Evolutionary conservation across 2,113 vertebrate species (phyloP), one percentile per base, ranked within the genome.

Genomic region (Myotis yumanensis): DNA sequence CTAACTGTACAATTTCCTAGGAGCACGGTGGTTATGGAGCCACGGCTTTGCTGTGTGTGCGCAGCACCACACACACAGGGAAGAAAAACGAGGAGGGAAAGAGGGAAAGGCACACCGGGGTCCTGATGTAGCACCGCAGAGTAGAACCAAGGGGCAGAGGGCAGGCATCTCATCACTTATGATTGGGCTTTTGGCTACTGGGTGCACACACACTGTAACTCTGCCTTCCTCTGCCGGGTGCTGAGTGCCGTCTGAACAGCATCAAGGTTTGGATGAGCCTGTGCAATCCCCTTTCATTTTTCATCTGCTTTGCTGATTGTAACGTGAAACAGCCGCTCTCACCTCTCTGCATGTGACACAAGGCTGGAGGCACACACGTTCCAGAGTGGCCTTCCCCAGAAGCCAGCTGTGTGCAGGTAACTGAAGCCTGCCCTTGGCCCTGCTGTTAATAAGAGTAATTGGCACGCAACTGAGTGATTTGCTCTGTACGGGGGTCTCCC

Each of bases 401-500:
- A 96, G 89, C 96, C 95, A 96, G 96, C 95, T 75, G 97, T 91
- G 97, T 93, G 95, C 97, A 98, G 97, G 98, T 98, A 98, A 97
- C 97, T 71, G 96, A 64, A 95, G 92, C 72, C 88, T 87, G 93
- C 94, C 97, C 97, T 97, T 92, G 71, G 96, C 96, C 95, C 90
- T 23, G 89, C 97, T 96, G 94, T 97, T 98, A 98, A 98, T 88
- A 72, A 98, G 98, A 96, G 81, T 97, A 98, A 98, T 97, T 98
- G 98, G 97, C 98, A 96, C 86, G 86, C 97, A 95, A n/a, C 75
- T 23, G 91, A 89, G 96, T 73, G 97, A 92, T 95, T 97, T 96
- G 92, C 62, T 96, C 97, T 93, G 97, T 93, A 94, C 57, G 85
- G 92, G 97, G 97, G 98, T 97, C 97, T 98, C 97, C 96, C 97